Evolutionary conservation across 2,888 invertebrate genomes (phyloP), one percentile per base, ranked within the genome.

Genomic region (Thera britannica): DNA sequence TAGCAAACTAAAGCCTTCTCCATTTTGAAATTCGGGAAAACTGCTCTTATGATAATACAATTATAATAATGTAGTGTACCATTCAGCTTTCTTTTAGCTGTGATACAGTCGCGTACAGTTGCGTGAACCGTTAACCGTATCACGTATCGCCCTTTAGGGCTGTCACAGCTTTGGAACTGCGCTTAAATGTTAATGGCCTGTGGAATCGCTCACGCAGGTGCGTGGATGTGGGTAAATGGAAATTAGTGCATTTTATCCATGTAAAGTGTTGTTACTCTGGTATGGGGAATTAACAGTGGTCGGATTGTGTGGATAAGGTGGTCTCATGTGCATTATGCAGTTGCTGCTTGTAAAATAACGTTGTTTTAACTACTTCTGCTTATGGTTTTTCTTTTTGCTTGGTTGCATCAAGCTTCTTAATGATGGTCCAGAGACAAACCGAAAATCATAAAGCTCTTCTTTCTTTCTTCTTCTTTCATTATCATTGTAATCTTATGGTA

Each of bases 141-240:
- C 70, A 70, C 70, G 70, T 70, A 66, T 69, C 65, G 65, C 66
- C 60, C 66, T 70, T 70, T 70, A 63, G 70, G 70, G 70, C 56
- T 60, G 70, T 66, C 60, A 66, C 69, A 66, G 65, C 63, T 70
- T 66, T 61, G 70, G 57, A 70, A 70, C 60, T 70, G 70, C 59
- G 63, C 63, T 70, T 49, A 70, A 70, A 66, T 70, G 70, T 70
- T 66, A 63, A 70, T 70, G n/a, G 52, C 11, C 57, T 66, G 41
- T 64, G 48, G 63, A 66, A 70, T 70, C 70, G 66, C 63, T 70
- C 63, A 63, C 63, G 54, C 70, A 70, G 70, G 70, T 70, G 66
- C 62, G 60, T 54, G 65, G 55, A 36, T 58, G n/a, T 34, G 46
- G 8, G 48, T 23, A 48, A 61, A 68, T 65, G 63, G 56, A 66